Percentiles rank a stretch among this genome's conserved stretches.
These are phyloP conservation scores for Arctopsyche grandis DNA, from an alignment of 1,140 invertebrate genomes.

Conservation along the genomic window DNA sequence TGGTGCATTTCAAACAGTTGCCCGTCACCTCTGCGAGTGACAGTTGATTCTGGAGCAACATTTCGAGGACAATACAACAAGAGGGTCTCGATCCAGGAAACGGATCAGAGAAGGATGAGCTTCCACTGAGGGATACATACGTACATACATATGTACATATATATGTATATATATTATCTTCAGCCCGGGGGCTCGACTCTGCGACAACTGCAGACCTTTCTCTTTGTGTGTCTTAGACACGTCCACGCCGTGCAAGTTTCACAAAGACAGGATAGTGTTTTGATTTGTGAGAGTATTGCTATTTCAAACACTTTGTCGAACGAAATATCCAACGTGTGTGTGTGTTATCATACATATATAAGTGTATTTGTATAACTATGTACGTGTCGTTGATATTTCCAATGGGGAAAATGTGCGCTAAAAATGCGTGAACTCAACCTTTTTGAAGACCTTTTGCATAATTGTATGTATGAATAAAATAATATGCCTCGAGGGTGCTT, in stretches of 20 bases:
- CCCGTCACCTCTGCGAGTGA: conserved; percentile 13
- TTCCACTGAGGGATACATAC: neutral
- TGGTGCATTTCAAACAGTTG: conserved; percentile 22
- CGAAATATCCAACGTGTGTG: neutral
- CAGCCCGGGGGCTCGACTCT: conserved; percentile 1
- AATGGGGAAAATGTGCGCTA: no score
- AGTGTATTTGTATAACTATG: no score
- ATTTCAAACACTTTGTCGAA: neutral
- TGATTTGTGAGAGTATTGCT: conserved; percentile 31
- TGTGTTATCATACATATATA: no score
- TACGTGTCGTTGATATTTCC: no score
- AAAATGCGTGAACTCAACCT: no score
- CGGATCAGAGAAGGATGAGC: neutral
- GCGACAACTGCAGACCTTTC: conserved; percentile 35
- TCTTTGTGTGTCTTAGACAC: conserved; percentile 31
- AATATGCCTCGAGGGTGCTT: conserved; percentile 13
- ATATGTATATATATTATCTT: neutral
- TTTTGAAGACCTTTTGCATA: neutral
- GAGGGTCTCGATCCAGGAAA: neutral
- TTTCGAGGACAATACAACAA: neutral
- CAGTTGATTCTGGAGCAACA: conserved; percentile 14
- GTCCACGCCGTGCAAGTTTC: conserved; percentile 25
- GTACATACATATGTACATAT: neutral
- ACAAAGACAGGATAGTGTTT: conserved; percentile 37
- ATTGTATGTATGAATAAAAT: neutral